Conservation (phyloP, 2,113 vertebrate species). For the Chaetura pelagica region DNA sequence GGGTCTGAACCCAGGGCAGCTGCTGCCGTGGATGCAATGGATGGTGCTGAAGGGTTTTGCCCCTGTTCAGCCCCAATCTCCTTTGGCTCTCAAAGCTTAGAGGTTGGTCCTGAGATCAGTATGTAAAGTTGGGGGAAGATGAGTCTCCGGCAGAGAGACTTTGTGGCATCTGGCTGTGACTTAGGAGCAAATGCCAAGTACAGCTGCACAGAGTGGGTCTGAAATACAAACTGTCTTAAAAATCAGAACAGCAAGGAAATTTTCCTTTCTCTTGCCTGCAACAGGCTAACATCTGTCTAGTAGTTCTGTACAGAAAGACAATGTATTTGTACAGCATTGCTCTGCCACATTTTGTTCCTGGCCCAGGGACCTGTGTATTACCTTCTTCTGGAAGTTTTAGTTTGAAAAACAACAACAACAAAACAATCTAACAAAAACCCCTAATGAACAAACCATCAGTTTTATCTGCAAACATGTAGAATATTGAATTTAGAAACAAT, state of each 20-base stretch:
- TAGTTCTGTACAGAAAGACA: not conserved
- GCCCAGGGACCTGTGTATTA: not conserved
- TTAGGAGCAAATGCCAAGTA: not conserved
- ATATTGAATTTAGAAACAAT: not conserved
- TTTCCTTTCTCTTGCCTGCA: not conserved
- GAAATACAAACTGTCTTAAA: not conserved
- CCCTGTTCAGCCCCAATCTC: not conserved
- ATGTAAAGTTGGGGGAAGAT: not conserved
- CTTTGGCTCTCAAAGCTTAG: not conserved
- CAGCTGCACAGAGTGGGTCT: not conserved
- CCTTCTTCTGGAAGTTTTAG: not conserved
- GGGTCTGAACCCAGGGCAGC: not conserved
- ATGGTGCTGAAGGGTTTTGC: not conserved
- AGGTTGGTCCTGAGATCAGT: not conserved
- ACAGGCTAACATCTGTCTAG: not conserved
- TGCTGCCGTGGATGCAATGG: too few relatives aligned
- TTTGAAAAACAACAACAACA: not conserved
- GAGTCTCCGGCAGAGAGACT: not conserved
- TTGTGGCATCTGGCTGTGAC: not conserved
- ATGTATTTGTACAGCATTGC: not conserved
- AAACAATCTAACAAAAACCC: too few relatives aligned
- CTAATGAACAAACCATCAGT: too few relatives aligned
- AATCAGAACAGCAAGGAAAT: not conserved
- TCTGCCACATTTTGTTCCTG: not conserved
- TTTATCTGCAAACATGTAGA: not conserved